phyloP scores from a whole-genome alignment of 2,113 vertebrate genomes.

The Solea solea region DNA sequence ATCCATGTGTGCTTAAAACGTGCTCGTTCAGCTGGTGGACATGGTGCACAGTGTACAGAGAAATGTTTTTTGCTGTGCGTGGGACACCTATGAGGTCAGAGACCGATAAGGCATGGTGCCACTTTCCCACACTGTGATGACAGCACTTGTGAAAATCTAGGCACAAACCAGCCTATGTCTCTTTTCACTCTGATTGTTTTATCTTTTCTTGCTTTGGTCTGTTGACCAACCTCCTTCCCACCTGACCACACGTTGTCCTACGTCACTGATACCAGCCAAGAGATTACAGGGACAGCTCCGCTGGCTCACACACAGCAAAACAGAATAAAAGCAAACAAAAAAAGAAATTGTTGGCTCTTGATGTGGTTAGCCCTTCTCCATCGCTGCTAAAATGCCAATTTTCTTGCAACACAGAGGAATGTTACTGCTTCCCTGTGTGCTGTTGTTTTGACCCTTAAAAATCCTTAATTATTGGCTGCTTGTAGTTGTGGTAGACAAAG shows the following conservation, averaged over 20 bases:
- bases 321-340: conserved; percentile 1
- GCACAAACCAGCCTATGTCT: conserved; percentile 38
- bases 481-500: conserved; percentile 25
- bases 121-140: conserved; percentile 73
- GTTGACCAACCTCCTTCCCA: conserved; percentile 5
- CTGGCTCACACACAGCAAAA: conserved; percentile 6
- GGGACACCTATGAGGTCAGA: conserved; percentile 59
- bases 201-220: not conserved
- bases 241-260: conserved; percentile 38
- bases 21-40: conserved; percentile 11
- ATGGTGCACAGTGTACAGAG: conserved; percentile 2
- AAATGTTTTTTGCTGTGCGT: conserved; percentile 38
- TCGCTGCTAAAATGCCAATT: conserved; percentile 47
- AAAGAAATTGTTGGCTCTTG: conserved; percentile 10
- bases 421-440: conserved; percentile 38
- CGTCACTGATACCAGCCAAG: conserved; percentile 29
- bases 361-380: conserved; percentile 47
- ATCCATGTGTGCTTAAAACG: not conserved
- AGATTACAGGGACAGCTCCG: not conserved
- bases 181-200: conserved; percentile 15
- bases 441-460: conserved; percentile 59
- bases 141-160: conserved; percentile 59
- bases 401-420: conserved; percentile 53
- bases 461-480: conserved; percentile 32
- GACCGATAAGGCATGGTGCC: conserved; percentile 60